Evolutionary conservation across 1,140 invertebrate genomes (phyloP), one percentile per base, ranked within the genome.

Genomic region (Phortica variegata): DNA sequence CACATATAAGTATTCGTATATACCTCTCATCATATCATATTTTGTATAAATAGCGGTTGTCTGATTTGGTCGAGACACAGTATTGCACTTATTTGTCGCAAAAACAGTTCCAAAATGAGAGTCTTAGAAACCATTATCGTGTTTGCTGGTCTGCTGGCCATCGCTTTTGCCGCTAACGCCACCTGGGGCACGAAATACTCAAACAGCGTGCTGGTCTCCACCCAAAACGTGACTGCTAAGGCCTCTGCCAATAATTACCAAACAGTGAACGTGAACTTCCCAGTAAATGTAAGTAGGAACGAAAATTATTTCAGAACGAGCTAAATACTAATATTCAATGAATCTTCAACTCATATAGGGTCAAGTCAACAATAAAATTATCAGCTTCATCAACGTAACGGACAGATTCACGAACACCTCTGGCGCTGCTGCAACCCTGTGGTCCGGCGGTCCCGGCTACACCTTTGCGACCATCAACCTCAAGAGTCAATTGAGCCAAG

Each of bases 401-500:
- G 62, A 65, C 29, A 47, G 43, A 17, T 62, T 63, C n/a, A 52
- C 52, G 16, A 61, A 63, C 37, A 61, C 50, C n/a, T 58, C 60
- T 12, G 62, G 62, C 26, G 60, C 62, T 31, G 13, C 12, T 10
- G 18, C 46, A 3, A 43, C 42, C 7, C 9, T 65, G 2, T 50
- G 33, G 49, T 46, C 55, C 1, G 61, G 61, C n/a, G 61, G 62
- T 26, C 18, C 36, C 3, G 60, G 58, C 21, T 51, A 7, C 21
- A 54, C 45, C 3, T 31, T 15, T n/a, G 58, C 23, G 32, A 47
- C 41, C 15, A 10, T 63, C 33, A 56, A 54, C 36, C 9, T 61
- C 3, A 63, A 60, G 38, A 54, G 54, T 20, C 56, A 58, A 20
- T 31, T 4, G 1, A 8, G 13, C 15, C 56, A 58, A 3, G 56